These are phyloP conservation scores for Channallabes apus DNA, from an alignment of 2,797 vertebrate genomes.

Conservation along the genomic window DNA sequence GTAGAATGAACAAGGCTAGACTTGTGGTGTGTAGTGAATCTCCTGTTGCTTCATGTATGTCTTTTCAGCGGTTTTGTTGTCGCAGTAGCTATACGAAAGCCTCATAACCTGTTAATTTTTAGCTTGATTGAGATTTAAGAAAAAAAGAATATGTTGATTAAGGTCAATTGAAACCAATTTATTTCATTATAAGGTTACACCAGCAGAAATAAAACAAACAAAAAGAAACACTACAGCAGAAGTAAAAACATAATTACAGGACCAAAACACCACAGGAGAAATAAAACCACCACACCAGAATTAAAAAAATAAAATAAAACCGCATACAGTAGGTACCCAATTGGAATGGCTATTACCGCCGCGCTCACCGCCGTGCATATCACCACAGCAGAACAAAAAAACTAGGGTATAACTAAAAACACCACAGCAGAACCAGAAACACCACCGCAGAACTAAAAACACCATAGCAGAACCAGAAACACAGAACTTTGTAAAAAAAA, in stretches of 20 bases:
- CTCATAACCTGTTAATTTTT: not conserved
- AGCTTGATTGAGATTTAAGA: not conserved
- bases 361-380: too few species aligned
- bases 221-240: not conserved
- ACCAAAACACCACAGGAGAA: not conserved
- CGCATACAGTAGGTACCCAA: too few species aligned
- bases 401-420: too few species aligned
- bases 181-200: not conserved
- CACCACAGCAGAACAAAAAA: not conserved
- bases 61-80: not conserved
- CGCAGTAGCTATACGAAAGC: not conserved
- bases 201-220: not conserved
- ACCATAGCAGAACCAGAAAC: not conserved
- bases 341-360: too few species aligned
- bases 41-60: conserved; percentile 1
- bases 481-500: not conserved
- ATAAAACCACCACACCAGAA: too few species aligned
- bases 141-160: not conserved
- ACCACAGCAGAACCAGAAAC: not conserved
- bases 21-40: not conserved
- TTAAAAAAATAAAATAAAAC: too few species aligned
- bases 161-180: not conserved
- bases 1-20: not conserved
- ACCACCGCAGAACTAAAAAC: not conserved
- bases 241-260: too few species aligned